Evolutionary conservation across 2,888 invertebrate species (phyloP).

Genomic region (Epinotia brunnichana): DNA sequence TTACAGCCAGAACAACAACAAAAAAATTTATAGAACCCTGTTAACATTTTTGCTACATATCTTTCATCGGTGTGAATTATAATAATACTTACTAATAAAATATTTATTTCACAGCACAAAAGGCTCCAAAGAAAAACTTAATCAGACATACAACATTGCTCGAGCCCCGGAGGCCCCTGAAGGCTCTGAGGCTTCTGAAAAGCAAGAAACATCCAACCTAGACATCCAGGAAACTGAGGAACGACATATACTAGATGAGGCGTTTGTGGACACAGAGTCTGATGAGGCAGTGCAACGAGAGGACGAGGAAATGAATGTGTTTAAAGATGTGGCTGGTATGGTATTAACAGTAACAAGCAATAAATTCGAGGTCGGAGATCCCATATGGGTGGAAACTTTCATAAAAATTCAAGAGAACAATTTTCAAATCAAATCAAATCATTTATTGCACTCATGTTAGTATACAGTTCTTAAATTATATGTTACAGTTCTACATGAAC

Average conservation of each 20-base stretch:
- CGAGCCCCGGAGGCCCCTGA: neutral
- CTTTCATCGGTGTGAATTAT: conserved; percentile 41
- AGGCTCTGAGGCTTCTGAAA: neutral
- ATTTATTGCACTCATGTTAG: no score
- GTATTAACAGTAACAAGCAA: neutral
- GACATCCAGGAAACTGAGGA: neutral
- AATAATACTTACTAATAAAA: no score
- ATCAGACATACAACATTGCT: conserved; percentile 53
- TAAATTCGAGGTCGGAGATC: no score
- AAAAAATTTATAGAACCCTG: no score
- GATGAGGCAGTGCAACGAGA: neutral
- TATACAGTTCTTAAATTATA: no score
- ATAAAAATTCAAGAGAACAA: no score
- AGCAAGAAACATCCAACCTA: conserved; percentile 20
- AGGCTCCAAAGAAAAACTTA: conserved; percentile 41
- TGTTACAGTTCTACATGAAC: no score
- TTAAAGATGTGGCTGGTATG: neutral
- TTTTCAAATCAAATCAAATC: no score
- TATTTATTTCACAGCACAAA: no score
- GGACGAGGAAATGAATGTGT: neutral
- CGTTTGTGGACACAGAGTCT: conserved; percentile 50
- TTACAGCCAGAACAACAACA: no score
- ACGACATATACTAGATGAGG: conserved; percentile 48
- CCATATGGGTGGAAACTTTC: no score
- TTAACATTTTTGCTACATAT: neutral